Evolutionary conservation across 2,797 vertebrate species (phyloP).

Genomic region (Phoebastria nigripes): DNA sequence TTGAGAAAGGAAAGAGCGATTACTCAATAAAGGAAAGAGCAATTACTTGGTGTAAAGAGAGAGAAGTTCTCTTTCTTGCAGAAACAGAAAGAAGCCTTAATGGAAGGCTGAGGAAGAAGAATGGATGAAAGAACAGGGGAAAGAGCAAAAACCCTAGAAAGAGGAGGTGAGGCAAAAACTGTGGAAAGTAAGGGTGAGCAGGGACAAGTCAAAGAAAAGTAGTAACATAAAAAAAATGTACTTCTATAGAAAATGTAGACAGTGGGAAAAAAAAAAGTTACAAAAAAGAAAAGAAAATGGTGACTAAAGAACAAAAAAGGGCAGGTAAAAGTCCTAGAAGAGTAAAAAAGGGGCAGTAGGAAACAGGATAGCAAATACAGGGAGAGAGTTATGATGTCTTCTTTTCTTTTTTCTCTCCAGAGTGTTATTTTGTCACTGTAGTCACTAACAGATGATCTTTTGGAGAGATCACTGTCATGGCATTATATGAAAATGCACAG

Average conservation of each 20-base stretch:
- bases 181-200: neutral
- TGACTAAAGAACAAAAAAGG: neutral
- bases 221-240: neutral
- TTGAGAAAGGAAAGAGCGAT: neutral
- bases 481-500: neutral
- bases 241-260: neutral
- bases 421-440: neutral
- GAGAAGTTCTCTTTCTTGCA: neutral
- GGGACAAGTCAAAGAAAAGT: neutral
- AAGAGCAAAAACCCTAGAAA: neutral
- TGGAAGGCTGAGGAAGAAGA: neutral
- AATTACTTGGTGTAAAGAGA: neutral
- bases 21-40: neutral
- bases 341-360: neutral
- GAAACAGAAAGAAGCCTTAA: neutral
- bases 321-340: neutral
- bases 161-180: neutral
- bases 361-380: neutral
- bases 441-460: neutral
- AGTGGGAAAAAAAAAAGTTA: neutral
- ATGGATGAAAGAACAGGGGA: neutral
- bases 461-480: neutral
- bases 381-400: neutral
- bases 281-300: neutral
- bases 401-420: neutral